A percentile compares a stretch with the other conserved stretches of the same genome.
These are phyloP conservation scores for Tribolium madens DNA, from an alignment of 1,140 invertebrate genomes.

Conservation along the genomic window DNA sequence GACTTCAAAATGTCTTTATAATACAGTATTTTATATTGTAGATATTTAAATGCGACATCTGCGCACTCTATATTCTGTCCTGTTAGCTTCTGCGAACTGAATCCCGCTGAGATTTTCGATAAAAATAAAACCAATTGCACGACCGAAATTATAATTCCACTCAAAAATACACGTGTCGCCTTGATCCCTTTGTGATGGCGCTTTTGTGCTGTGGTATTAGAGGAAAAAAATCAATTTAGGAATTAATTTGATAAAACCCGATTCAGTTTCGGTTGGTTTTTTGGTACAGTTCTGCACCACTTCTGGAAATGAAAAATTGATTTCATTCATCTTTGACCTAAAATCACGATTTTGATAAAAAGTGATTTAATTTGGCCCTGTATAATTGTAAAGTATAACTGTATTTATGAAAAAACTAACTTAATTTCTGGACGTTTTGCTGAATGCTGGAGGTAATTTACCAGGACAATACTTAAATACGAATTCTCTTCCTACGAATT, in stretches of 20 bases:
- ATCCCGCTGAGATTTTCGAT: neutral
- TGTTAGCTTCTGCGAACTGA: constrained; percentile 2
- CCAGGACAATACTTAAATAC: constrained; percentile 37
- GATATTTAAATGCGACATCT: constrained; percentile 9
- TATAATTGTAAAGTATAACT: constrained; percentile 11
- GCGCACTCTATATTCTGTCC: constrained; percentile 4
- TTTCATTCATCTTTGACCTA: neutral
- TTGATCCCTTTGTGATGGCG: neutral
- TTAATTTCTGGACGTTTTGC: constrained; percentile 33
- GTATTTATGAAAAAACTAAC: constrained; percentile 25
- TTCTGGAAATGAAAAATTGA: neutral
- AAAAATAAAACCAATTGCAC: neutral
- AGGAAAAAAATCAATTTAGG: neutral
- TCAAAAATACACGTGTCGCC: neutral
- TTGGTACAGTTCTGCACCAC: neutral
- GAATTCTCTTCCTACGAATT: constrained; percentile 36
- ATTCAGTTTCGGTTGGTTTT: neutral
- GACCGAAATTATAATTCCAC: neutral
- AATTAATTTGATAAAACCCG: neutral
- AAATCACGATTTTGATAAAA: constrained; percentile 5
- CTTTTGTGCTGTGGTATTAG: neutral
- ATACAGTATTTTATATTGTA: constrained; percentile 13
- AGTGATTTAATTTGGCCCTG: constrained; percentile 14
- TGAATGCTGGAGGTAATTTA: constrained; percentile 34
- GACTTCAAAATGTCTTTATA: constrained; percentile 14